Evolutionary conservation across 2,113 vertebrate genomes (phyloP).

Genomic region (Falcunculus frontatus): DNA sequence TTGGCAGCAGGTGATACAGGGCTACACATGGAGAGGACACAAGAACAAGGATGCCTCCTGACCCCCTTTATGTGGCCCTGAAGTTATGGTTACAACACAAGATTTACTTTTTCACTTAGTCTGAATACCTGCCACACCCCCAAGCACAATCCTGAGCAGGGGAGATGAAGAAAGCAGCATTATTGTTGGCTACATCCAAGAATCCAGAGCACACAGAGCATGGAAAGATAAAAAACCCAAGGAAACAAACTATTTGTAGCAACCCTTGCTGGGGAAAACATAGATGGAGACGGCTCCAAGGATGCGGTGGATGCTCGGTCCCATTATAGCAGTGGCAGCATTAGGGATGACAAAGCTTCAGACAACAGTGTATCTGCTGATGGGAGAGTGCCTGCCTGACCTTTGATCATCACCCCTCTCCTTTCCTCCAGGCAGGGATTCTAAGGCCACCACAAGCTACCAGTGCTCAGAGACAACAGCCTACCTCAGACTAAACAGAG

Average conservation of each 20-base stretch:
- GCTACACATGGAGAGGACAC: neutral
- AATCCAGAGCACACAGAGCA: neutral
- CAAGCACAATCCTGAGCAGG: neutral
- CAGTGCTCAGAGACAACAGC: neutral
- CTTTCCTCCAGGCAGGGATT: neutral
- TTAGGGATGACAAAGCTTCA: neutral
- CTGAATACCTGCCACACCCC: neutral
- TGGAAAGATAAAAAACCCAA: neutral
- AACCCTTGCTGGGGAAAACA: neutral
- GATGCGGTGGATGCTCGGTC: fast-evolving
- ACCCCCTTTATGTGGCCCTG: neutral
- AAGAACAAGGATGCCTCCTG: neutral
- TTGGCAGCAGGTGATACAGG: neutral
- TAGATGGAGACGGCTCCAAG: neutral
- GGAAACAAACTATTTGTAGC: neutral
- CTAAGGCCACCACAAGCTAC: neutral
- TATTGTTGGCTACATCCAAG: neutral
- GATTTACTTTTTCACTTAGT: neutral
- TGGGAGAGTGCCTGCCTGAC: neutral
- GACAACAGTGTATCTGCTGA: neutral
- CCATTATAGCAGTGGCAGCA: neutral
- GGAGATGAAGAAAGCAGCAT: neutral
- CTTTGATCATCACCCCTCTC: neutral
- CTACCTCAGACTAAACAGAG: neutral
- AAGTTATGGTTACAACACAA: neutral